Percentiles rank a stretch among this genome's conserved stretches.
Conservation (phyloP, 2,113 vertebrate species). For the Ciconia stormi region DNA sequence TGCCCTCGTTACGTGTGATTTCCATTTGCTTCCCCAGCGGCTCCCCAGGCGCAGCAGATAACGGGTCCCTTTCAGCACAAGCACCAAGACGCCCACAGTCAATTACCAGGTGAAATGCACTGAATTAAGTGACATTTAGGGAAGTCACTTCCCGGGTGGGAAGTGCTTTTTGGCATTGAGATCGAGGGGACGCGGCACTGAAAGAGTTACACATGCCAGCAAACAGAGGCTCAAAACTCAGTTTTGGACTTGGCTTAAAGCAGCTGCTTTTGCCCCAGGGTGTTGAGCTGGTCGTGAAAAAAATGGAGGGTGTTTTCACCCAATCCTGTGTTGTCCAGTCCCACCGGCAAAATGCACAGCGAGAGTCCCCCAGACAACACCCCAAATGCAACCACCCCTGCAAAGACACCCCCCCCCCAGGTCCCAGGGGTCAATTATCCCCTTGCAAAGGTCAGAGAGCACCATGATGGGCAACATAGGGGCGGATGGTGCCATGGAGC, state of each 20-base stretch:
- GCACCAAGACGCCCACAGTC: neutral
- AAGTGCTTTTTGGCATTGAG: neutral
- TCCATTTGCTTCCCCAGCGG: neutral
- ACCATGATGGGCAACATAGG: neutral
- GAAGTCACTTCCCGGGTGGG: slow-evolving; percentile 2
- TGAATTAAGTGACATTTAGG: slow-evolving; percentile 39
- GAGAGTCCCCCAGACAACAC: neutral
- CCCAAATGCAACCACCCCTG: rapidly evolving
- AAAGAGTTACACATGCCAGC: neutral
- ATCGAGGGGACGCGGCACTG: rapidly evolving
- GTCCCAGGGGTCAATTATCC: too few relatives aligned
- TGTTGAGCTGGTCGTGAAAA: neutral
- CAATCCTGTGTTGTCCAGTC: rapidly evolving
- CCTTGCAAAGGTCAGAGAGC: neutral
- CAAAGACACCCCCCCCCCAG: neutral
- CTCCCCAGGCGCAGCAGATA: neutral
- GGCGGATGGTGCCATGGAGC: neutral
- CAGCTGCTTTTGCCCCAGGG: neutral
- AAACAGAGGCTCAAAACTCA: neutral
- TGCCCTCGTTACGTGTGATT: neutral
- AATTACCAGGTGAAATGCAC: slow-evolving; percentile 50
- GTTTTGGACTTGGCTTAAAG: neutral
- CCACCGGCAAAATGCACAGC: neutral
- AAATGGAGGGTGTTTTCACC: neutral
- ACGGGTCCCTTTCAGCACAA: neutral